These are phyloP conservation scores for Urosaurus nigricauda DNA, from an alignment of 2,797 vertebrate genomes.

Conservation along the genomic window DNA sequence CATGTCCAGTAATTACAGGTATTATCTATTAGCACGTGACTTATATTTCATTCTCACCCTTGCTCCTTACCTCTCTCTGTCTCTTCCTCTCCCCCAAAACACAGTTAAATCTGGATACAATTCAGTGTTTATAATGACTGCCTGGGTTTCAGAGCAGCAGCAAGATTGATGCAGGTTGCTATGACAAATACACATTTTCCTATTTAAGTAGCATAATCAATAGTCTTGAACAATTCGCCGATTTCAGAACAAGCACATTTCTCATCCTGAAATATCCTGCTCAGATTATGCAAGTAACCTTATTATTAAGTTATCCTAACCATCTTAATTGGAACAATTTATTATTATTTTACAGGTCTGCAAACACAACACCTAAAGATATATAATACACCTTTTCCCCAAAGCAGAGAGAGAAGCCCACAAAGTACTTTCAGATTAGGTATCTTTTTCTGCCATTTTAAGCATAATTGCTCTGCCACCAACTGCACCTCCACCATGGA, in stretches of 20 bases:
- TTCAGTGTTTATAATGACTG: conserved; percentile 13
- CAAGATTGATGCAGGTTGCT: conserved; percentile 74
- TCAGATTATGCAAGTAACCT: conserved; percentile 69
- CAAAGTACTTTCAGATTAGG: conserved; percentile 68
- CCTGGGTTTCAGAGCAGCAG: conserved; percentile 63
- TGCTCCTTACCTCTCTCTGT: neutral
- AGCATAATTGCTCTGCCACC: conserved; percentile 69
- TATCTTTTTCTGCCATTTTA: conserved; percentile 68
- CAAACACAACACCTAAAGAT: conserved; percentile 44
- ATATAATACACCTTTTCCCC: conserved; percentile 46
- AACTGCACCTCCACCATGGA: conserved; percentile 69
- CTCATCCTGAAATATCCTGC: conserved; percentile 60
- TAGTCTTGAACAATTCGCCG: conserved; percentile 75
- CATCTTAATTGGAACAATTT: conserved; percentile 74
- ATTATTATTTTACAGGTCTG: conserved; percentile 52
- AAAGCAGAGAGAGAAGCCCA: conserved; percentile 60
- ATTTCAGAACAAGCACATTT: conserved; percentile 69
- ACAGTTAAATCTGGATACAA: neutral
- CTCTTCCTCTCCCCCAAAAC: too few species aligned
- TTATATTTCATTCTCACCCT: neutral
- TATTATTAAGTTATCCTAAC: conserved; percentile 74
- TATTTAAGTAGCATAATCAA: conserved; percentile 69
- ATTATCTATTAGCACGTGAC: neutral
- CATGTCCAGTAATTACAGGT: neutral
- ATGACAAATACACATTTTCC: conserved; percentile 74